phyloP scores from a whole-genome alignment of 30 jellyfish, hydroid and myxozoan species.

The Turritopsis dohrnii region DNA sequence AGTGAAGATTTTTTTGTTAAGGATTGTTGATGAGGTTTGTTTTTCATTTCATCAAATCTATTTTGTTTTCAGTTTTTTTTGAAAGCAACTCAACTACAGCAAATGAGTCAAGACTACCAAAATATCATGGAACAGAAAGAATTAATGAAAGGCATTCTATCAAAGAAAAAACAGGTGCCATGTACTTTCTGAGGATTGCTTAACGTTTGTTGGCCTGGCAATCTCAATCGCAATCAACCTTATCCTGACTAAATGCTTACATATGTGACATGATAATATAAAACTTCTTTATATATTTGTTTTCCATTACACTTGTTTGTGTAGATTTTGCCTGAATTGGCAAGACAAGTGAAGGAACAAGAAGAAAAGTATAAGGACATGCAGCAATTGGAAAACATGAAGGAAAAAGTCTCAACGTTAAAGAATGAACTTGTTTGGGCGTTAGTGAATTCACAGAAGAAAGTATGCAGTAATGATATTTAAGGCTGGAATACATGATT shows the following conservation, averaged over 20 bases:
- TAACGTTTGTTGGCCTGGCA: background rate
- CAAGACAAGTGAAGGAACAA: conserved; percentile 51
- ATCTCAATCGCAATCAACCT: background rate
- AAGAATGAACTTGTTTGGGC: conserved; percentile 86
- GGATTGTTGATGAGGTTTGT: background rate
- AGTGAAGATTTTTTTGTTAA: background rate
- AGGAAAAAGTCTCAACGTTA: conserved; percentile 54
- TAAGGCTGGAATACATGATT: no score
- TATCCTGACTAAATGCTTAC: no score
- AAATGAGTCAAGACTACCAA: conserved; percentile 81
- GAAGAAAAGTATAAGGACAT: conserved; percentile 89
- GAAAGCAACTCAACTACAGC: conserved; percentile 96
- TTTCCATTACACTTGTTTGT: background rate
- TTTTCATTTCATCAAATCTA: background rate
- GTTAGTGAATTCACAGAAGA: conserved; percentile 52
- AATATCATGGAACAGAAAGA: conserved; percentile 48
- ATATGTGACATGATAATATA: no score
- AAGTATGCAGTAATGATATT: conserved; percentile 39
- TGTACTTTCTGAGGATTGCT: background rate
- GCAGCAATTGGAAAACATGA: conserved; percentile 77
- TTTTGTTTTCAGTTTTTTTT: conserved; percentile 62
- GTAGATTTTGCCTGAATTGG: conserved; percentile 83
- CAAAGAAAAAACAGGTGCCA: conserved; percentile 74
- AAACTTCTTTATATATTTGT: no score
- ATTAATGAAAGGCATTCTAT: conserved; percentile 31